Conservation (phyloP, 2,888 invertebrate species). For the Drosophila kuntzei region DNA sequence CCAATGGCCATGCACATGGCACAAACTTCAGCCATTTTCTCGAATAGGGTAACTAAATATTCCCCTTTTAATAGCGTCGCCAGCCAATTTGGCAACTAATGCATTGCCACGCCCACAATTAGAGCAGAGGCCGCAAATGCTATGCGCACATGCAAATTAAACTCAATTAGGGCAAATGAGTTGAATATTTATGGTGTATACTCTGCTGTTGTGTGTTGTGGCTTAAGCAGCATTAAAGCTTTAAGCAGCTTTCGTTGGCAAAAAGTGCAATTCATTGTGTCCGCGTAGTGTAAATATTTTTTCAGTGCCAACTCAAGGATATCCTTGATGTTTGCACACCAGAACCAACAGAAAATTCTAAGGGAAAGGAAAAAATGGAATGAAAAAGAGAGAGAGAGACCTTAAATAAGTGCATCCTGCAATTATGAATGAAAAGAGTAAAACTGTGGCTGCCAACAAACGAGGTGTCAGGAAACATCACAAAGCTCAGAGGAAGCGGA, state of each 20-base stretch:
- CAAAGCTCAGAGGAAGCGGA: constrained; percentile 51
- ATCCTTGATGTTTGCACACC: constrained; percentile 73
- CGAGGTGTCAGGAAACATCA: constrained; percentile 53
- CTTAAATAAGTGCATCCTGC: constrained; percentile 75
- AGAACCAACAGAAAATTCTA: constrained; percentile 5
- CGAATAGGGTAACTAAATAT: constrained; percentile 46
- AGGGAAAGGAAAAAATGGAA: constrained; percentile 1
- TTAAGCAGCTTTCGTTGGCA: constrained; percentile 29
- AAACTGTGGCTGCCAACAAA: constrained; percentile 46
- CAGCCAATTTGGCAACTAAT: constrained; percentile 50
- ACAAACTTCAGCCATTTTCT: neutral
- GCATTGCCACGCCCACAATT: constrained; percentile 23
- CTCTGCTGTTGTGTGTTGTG: neutral
- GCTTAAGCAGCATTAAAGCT: constrained; percentile 33
- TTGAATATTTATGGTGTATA: constrained; percentile 23
- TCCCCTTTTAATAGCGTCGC: constrained; percentile 10
- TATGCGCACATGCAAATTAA: constrained; percentile 37
- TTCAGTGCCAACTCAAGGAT: constrained; percentile 79
- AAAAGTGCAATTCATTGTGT: constrained; percentile 44
- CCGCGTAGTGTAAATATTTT: constrained; percentile 63
- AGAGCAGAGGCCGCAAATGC: constrained; percentile 12
- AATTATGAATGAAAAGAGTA: constrained; percentile 70
- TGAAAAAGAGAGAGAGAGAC: constrained; percentile 9
- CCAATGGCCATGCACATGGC: constrained; percentile 24
- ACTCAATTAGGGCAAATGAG: constrained; percentile 51